Evolutionary conservation across 2,113 vertebrate genomes (phyloP).

Genomic region (Paralichthys olivaceus): DNA sequence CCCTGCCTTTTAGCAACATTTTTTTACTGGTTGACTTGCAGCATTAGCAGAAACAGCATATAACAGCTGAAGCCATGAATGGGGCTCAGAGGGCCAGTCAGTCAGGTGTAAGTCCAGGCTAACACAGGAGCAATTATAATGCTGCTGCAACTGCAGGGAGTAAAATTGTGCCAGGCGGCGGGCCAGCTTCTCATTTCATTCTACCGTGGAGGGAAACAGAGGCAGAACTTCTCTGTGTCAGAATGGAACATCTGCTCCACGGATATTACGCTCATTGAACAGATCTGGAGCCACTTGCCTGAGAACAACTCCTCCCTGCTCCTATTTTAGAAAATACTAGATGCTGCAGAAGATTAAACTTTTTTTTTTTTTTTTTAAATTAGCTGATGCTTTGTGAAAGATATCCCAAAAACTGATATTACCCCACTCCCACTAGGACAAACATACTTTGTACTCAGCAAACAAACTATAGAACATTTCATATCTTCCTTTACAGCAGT

Average conservation of each 20-base stretch:
- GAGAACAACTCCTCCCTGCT: constrained; percentile 24
- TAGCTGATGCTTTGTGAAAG: not conserved
- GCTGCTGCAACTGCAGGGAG: constrained; percentile 50
- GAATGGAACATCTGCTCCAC: constrained; percentile 67
- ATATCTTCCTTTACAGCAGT: not conserved
- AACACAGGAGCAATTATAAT: constrained; percentile 43
- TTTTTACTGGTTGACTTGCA: constrained; percentile 29
- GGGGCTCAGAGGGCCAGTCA: constrained; percentile 24
- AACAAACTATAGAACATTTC: not conserved
- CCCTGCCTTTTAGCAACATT: not conserved
- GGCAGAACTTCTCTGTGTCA: constrained; percentile 36
- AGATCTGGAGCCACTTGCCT: constrained; percentile 35
- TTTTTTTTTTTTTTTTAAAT: not conserved
- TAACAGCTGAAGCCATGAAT: constrained; percentile 33
- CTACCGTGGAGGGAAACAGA: constrained; percentile 44
- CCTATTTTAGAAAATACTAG: constrained; percentile 23
- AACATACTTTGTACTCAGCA: constrained; percentile 2
- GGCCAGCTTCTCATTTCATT: constrained; percentile 48
- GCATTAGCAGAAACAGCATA: constrained; percentile 18
- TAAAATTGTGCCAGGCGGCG: constrained; percentile 21
- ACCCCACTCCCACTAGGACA: not conserved
- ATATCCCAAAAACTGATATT: constrained; percentile 4
- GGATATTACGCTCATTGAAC: constrained; percentile 34
- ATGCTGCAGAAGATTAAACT: not conserved
- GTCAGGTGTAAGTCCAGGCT: constrained; percentile 46